phyloP scores from a whole-genome alignment of 2,797 vertebrate species.

The Scarus forsteni region DNA sequence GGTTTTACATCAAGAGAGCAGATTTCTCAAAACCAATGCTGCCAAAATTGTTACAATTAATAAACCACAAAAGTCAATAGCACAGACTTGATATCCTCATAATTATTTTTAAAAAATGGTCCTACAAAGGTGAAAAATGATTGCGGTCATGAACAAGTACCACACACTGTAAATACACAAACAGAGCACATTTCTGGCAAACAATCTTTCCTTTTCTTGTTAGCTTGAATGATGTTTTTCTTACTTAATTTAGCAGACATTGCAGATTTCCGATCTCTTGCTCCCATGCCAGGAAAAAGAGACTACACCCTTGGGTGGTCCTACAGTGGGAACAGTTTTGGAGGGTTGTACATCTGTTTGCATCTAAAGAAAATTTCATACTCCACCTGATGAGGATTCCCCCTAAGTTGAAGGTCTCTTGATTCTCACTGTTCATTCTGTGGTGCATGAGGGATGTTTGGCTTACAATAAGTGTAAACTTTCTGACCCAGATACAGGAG shows the following conservation, averaged over 20 bases:
- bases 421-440: neutral
- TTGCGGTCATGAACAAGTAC: constrained; percentile 29
- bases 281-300: constrained; percentile 62
- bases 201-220: constrained; percentile 11
- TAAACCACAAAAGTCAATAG: constrained; percentile 21
- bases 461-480: constrained; percentile 11
- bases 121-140: constrained; percentile 37
- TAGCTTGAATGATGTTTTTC: constrained; percentile 38
- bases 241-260: constrained; percentile 40
- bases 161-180: constrained; percentile 48
- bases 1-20: constrained; percentile 3
- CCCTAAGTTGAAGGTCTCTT: constrained; percentile 6
- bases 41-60: constrained; percentile 14
- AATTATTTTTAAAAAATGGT: constrained; percentile 22
- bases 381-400: constrained; percentile 18
- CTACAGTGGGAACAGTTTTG: constrained; percentile 49
- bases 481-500: constrained; percentile 10
- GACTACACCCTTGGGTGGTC: constrained; percentile 58
- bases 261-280: constrained; percentile 38
- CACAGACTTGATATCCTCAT: constrained; percentile 6
- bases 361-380: constrained; percentile 35
- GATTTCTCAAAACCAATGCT: constrained; percentile 19
- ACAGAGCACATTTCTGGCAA: constrained; percentile 11
- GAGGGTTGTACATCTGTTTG: constrained; percentile 34
- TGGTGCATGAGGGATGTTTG: constrained; percentile 3